Base-by-base conservation (phyloP, 2,113 vertebrate genomes). In the Centropus unirufus region DNA sequence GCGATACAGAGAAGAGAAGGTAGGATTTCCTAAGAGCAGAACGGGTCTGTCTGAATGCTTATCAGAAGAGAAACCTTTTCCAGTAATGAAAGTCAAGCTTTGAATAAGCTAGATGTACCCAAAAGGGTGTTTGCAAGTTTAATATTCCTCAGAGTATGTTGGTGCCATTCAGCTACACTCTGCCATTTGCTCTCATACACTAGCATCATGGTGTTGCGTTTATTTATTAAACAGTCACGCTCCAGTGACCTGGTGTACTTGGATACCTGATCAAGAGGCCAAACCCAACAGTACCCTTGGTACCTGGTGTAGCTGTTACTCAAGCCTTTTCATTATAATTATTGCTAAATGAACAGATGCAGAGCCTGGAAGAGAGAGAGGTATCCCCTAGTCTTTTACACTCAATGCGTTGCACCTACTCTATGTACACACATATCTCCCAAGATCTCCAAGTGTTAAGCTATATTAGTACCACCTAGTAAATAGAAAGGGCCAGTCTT, bases 1-100 rank as follows among this genome's bases (percentile, higher is more conserved):
- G 49, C 96, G 99, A 7, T 98, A 93, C 92, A 95, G 80, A 66
- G 92, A 96, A 47, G 89, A 94, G 62, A 96, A 96, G 95, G 44
- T 99, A 93, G 7, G 34, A 55, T 9, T 69, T 55, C 6, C 11
- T 36, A 36, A 34, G 13, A 42, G 46, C 40, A 93, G 23, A 78
- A 18, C 26, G 29, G 12, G 46, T 17, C 29, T 55, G 14, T 72
- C 39, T 76, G 57, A 77, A 36, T 22, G 29, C 27, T 66, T 4
- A 5, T 32, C 39, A 55, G 66, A 44, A 52, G 40, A 75, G 21
- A 83, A 78, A 78, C 6, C 4, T 29, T 58, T 80, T 83, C 55
- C 30, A 19, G 32, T 58, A n/a, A 29, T 42, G 26, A 92, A 77
- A 2, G 3, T 47, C 22, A 40, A 59, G 30, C 75, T 80, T n/a